A percentile compares a stretch with the other conserved stretches of the same genome.
phyloP scores from a whole-genome alignment of 2,113 vertebrate species.

The Mixornis gularis region DNA sequence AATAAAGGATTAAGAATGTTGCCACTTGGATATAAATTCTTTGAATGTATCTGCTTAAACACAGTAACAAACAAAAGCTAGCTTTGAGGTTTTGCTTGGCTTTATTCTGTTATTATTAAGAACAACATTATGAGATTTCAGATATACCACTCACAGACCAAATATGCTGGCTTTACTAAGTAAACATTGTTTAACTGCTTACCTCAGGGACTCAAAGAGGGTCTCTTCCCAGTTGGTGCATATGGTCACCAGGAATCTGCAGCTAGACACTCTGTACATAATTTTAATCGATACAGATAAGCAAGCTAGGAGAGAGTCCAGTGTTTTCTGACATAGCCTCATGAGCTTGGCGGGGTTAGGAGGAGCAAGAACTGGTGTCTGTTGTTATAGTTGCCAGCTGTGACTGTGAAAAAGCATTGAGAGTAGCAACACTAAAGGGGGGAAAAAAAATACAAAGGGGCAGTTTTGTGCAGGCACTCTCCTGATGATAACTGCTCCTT shows the following conservation, averaged over 20 bases:
- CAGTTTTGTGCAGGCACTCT: background rate
- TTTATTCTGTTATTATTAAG: slow-evolving; percentile 3
- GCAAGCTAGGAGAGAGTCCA: background rate
- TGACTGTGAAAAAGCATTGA: background rate
- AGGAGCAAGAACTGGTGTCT: background rate
- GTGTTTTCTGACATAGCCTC: background rate
- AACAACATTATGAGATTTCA: background rate
- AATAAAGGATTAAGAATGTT: slow-evolving; percentile 38
- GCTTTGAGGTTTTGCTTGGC: background rate
- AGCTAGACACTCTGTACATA: background rate
- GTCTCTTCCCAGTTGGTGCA: background rate
- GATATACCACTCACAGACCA: background rate
- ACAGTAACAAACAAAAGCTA: slow-evolving; percentile 17
- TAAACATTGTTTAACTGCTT: background rate
- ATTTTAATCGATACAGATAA: background rate
- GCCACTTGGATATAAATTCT: slow-evolving; percentile 1
- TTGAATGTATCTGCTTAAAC: slow-evolving; percentile 9
- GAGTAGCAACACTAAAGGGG: background rate
- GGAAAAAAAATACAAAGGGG: background rate
- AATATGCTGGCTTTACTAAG: background rate
- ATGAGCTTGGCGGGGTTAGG: background rate
- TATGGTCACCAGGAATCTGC: background rate
- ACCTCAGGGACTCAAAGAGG: background rate
- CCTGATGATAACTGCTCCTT: slow-evolving; percentile 20
- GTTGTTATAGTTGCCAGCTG: background rate